Percentiles rank a stretch among this genome's conserved stretches.
Conservation (phyloP, 2,797 vertebrate species). For the Halcyon smyrnensis region DNA sequence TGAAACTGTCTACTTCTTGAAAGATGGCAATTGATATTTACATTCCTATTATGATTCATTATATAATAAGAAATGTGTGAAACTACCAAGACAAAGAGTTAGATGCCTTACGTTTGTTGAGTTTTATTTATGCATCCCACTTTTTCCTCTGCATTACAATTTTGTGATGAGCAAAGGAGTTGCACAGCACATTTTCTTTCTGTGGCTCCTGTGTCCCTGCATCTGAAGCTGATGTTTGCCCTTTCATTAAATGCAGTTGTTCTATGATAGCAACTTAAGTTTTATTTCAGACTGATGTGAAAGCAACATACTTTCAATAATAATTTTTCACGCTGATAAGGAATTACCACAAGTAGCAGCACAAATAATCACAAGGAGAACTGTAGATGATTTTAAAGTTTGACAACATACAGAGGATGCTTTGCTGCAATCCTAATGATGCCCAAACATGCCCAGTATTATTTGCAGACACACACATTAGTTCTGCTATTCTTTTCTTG, state of each 20-base stretch:
- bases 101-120: neutral
- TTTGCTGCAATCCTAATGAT: neutral
- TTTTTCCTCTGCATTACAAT: neutral
- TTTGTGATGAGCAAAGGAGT: neutral
- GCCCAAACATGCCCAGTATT: neutral
- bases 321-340: neutral
- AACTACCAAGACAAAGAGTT: conserved; percentile 23
- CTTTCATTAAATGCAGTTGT: neutral
- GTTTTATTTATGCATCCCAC: neutral
- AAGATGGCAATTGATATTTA: conserved; percentile 9
- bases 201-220: neutral
- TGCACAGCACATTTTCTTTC: neutral
- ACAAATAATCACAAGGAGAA: neutral
- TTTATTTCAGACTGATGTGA: neutral
- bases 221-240: neutral
- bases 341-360: neutral
- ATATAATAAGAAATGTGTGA: conserved; percentile 10
- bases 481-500: neutral
- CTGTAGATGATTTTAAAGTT: neutral
- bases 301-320: neutral
- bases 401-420: neutral
- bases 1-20: conserved; percentile 33
- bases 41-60: conserved; percentile 8
- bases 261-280: neutral
- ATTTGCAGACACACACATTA: neutral